These are phyloP conservation scores for Latrodectus geometricus DNA, from an alignment of 1,140 invertebrate species.

Conservation along the genomic window DNA sequence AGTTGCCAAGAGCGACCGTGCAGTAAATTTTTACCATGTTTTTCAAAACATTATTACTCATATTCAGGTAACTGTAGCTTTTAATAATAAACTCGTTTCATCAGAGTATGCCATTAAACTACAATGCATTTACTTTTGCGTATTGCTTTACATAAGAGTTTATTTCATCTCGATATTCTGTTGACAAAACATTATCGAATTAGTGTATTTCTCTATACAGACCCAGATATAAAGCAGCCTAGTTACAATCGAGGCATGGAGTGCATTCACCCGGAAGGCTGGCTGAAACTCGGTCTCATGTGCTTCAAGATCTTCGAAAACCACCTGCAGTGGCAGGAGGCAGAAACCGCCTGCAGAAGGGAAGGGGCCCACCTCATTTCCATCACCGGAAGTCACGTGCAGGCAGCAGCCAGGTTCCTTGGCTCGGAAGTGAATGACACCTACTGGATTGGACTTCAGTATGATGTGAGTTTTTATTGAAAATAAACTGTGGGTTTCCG, in stretches of 20 bases:
- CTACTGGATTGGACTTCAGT: slow-evolving; percentile 38
- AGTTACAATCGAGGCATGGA: slow-evolving; percentile 20
- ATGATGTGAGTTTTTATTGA: neutral
- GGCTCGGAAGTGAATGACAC: slow-evolving; percentile 7
- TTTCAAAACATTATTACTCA: too few species aligned
- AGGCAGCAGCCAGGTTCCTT: neutral
- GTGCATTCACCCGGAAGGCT: slow-evolving; percentile 23
- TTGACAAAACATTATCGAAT: too few species aligned
- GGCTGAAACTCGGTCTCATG: slow-evolving; percentile 8
- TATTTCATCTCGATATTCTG: too few species aligned
- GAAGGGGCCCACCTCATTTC: slow-evolving; percentile 34
- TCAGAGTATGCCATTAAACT: too few species aligned
- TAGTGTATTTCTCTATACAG: neutral
- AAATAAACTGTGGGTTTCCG: too few species aligned
- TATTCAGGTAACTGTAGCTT: too few species aligned
- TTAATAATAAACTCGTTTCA: too few species aligned
- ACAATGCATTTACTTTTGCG: too few species aligned
- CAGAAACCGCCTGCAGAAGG: neutral
- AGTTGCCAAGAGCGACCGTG: too few species aligned
- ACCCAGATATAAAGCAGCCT: neutral
- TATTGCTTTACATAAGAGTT: too few species aligned
- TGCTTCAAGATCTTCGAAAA: slow-evolving; percentile 32
- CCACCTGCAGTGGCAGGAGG: neutral
- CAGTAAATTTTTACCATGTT: too few species aligned
- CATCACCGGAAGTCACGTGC: neutral